phyloP scores from a whole-genome alignment of 1,140 invertebrate species.

The Penaeus indicus region DNA sequence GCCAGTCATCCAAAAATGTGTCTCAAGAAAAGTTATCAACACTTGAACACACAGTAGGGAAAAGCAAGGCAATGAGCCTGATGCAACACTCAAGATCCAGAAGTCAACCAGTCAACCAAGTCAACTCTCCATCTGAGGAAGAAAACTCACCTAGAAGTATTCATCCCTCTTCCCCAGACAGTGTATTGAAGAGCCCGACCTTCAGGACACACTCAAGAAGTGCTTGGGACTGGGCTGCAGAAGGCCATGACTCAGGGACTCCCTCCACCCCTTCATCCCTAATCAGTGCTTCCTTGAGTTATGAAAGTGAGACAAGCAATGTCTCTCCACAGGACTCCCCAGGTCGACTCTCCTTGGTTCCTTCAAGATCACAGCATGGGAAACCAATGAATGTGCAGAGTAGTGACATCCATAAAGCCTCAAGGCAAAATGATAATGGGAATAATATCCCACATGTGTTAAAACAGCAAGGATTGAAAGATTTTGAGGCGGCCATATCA shows the following conservation, averaged over 20 bases:
- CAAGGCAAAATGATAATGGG: too few relatives aligned
- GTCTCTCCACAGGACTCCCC: constrained; percentile 59
- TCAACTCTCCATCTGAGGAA: background rate
- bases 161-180: constrained; percentile 33
- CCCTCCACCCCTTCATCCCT: constrained; percentile 55
- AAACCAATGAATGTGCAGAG: background rate
- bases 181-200: constrained; percentile 18
- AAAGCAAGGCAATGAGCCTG: constrained; percentile 31
- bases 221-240: constrained; percentile 59
- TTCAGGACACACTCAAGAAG: constrained; percentile 23
- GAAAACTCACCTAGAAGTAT: too few relatives aligned
- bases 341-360: constrained; percentile 22
- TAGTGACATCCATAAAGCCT: background rate
- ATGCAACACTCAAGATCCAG: constrained; percentile 39
- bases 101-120: constrained; percentile 48
- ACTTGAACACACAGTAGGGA: background rate
- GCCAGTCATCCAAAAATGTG: constrained; percentile 44
- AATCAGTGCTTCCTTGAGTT: constrained; percentile 58
- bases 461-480: too few relatives aligned
- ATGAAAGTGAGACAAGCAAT: constrained; percentile 62
- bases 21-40: constrained; percentile 15
- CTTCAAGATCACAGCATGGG: background rate
- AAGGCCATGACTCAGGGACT: constrained; percentile 46
- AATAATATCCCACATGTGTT: too few relatives aligned
- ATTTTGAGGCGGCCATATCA: too few relatives aligned